Conservation (phyloP, 2,888 invertebrate species). For the Caenorhabditis doughertyi region DNA sequence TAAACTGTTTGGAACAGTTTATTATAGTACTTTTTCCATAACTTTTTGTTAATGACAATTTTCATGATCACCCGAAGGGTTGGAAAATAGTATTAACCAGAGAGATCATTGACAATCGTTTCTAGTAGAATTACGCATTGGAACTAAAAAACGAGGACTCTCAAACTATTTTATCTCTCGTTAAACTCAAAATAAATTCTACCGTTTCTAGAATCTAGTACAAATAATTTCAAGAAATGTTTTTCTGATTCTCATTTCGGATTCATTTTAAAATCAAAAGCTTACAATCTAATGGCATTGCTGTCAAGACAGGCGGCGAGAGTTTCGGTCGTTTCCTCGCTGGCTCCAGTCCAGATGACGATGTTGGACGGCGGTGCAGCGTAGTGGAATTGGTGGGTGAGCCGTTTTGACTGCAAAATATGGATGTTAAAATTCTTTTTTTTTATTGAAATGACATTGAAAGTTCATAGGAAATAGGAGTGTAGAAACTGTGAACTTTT, state of each 20-base stretch:
- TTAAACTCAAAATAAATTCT: no score
- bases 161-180: no score
- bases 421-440: background rate
- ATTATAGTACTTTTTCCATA: no score
- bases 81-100: no score
- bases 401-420: slow-evolving; percentile 42
- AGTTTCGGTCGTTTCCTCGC: slow-evolving; percentile 56
- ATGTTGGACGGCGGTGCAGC: slow-evolving; percentile 5
- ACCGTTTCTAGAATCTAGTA: background rate
- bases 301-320: slow-evolving; percentile 51
- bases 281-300: slow-evolving; percentile 53
- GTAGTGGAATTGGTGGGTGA: slow-evolving; percentile 41
- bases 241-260: background rate
- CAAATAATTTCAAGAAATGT: background rate
- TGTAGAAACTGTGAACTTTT: slow-evolving; percentile 1
- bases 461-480: background rate
- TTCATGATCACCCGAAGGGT: no score
- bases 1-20: no score
- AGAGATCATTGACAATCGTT: no score
- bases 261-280: background rate
- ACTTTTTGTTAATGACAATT: no score
- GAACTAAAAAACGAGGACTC: no score
- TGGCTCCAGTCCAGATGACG: slow-evolving; percentile 20
- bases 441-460: background rate
- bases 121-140: no score